These are phyloP conservation scores for Petaurus breviceps DNA, from an alignment of 2,113 vertebrate genomes.

Conservation along the genomic window DNA sequence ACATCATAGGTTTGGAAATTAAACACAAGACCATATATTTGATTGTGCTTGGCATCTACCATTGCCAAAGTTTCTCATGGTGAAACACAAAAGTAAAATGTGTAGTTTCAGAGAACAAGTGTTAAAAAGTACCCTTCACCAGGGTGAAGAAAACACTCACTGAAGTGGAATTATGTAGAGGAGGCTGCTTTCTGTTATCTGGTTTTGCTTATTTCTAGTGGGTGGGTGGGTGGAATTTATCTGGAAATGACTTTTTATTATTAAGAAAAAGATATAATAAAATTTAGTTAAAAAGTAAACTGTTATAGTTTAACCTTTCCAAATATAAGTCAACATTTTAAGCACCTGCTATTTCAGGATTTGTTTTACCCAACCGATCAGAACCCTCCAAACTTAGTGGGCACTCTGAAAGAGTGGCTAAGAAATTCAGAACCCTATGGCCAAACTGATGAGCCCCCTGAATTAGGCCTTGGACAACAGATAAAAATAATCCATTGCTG, in stretches of 20 bases:
- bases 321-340: no score
- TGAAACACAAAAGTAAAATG: not conserved
- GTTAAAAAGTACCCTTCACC: not conserved
- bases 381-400: not conserved
- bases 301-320: not conserved
- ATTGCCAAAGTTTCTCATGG: no score
- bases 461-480: not conserved
- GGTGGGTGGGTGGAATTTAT: no score
- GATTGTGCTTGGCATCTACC: not conserved
- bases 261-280: not conserved
- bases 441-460: no score
- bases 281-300: not conserved
- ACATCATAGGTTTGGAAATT: not conserved
- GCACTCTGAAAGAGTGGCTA: not conserved
- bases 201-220: no score
- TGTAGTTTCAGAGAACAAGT: not conserved
- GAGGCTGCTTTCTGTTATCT: no score
- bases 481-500: not conserved
- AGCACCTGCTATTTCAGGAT: not conserved
- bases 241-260: not conserved
- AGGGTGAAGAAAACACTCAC: not conserved
- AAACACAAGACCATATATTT: not conserved
- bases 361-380: not conserved
- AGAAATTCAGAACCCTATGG: not conserved
- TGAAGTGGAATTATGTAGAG: not conserved